These are phyloP conservation scores for Cryptotis parvus DNA, from an alignment of 2,113 vertebrate genomes.

Conservation along the genomic window DNA sequence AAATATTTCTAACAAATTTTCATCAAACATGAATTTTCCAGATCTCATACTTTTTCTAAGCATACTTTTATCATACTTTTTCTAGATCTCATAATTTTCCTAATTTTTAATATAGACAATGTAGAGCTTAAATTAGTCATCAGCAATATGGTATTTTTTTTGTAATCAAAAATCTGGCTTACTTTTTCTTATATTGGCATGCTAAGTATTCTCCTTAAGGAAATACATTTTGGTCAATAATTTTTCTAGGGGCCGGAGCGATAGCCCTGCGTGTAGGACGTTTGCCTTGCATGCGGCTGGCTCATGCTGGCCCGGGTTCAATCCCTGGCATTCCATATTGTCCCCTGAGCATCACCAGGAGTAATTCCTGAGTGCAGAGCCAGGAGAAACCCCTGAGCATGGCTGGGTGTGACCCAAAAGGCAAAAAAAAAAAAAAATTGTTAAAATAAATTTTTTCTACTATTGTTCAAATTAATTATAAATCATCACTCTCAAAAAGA, in stretches of 20 bases:
- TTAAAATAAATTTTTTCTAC: not conserved
- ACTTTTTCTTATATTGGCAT: not conserved
- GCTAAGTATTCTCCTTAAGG: not conserved
- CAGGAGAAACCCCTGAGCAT: no score
- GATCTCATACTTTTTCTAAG: not conserved
- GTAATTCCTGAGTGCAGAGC: no score
- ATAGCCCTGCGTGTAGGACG: no score
- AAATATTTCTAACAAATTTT: conserved; percentile 51
- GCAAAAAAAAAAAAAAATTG: no score
- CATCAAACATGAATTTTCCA: conserved; percentile 30
- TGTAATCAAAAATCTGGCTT: conserved; percentile 3
- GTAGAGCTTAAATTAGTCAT: conserved; percentile 34
- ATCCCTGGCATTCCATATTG: no score
- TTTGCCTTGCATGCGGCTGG: no score
- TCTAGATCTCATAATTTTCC: conserved; percentile 2
- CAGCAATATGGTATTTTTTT: conserved; percentile 10
- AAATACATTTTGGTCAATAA: no score
- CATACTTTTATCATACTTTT: no score
- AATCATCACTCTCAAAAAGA: not conserved
- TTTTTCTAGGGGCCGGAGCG: no score
- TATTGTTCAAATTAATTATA: not conserved
- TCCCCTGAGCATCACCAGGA: no score
- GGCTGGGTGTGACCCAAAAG: no score
- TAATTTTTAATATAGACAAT: not conserved
- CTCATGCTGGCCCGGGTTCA: no score